Percentiles rank a stretch among this genome's conserved stretches.
Evolutionary conservation across 2,888 invertebrate genomes (phyloP).

Genomic region (Philhelius pedissequus): DNA sequence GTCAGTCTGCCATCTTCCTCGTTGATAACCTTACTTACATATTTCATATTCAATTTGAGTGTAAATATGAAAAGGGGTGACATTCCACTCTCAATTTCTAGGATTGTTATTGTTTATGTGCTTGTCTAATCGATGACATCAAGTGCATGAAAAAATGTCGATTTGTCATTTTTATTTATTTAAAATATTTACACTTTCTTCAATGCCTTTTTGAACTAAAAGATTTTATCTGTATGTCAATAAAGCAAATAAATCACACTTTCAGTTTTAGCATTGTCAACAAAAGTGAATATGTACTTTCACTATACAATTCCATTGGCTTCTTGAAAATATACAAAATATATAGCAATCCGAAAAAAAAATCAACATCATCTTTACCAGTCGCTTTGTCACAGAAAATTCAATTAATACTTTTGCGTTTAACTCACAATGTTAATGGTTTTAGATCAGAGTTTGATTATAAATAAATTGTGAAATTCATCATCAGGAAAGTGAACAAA

Average conservation of each 20-base stretch:
- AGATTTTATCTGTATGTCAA: neutral
- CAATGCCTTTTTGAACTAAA: neutral
- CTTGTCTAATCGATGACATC: too few relatives aligned
- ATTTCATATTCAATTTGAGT: too few relatives aligned
- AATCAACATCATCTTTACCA: neutral
- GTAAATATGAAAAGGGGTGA: too few relatives aligned
- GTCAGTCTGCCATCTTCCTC: too few relatives aligned
- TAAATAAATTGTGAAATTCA: neutral
- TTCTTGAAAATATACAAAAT: neutral
- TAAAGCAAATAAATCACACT: neutral
- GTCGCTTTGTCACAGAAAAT: neutral
- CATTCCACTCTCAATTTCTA: too few relatives aligned
- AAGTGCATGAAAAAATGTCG: too few relatives aligned
- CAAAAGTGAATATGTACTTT: too few relatives aligned
- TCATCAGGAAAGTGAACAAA: too few relatives aligned
- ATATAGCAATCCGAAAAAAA: too few relatives aligned
- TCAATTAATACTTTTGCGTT: slow-evolving; percentile 28
- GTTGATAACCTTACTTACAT: too few relatives aligned
- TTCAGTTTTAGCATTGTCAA: neutral
- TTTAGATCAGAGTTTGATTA: slow-evolving; percentile 24
- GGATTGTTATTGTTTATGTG: too few relatives aligned
- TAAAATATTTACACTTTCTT: neutral
- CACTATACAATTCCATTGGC: neutral
- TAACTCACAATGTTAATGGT: slow-evolving; percentile 38
- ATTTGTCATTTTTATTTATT: too few relatives aligned